Base-by-base conservation (phyloP, 2,797 vertebrate genomes). In the Gephyroberyx darwinii region DNA sequence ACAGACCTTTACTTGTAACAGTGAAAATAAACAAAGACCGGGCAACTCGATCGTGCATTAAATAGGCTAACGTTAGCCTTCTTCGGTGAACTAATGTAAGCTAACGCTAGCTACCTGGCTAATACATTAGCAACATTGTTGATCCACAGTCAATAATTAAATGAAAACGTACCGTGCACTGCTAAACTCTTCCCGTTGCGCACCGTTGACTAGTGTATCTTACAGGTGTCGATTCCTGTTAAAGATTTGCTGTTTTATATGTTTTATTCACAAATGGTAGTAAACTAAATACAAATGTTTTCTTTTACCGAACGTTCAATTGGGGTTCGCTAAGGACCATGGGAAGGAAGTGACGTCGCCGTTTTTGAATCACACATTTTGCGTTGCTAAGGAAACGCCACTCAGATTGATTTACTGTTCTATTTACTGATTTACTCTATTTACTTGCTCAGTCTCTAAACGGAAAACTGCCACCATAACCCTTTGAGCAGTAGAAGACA, bases 281-380 rank as follows among this genome's bases (percentile, higher is more conserved):
- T 39, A 51, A 39, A 65, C 5, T 71, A 62, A 74, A 69, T 14
- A 70, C 53, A 81, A 90, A 68, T 87, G 80, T 91, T 85, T 86
- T 84, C 77, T 83, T 84, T 80, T 33, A 57, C 78, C 65, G 72
- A 89, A 65, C 71, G 81, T 82, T 92, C 77, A 86, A 86, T 74
- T 77, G 64, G 50, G 45, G 51, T 7, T 81, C 86, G 90, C 91
- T 51, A 91, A 81, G 92, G 74, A 91, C 71, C 87, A 91, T 89
- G 92, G 92, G 91, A 89, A 84, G 9, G 0, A 0, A 0, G 69
- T 90, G 88, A 92, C 90, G 87, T 93, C 77, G 17, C 71, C 2
- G 6, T 31, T 90, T 93, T 93, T 92, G 90, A 93, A 93, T 88
- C 81, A 57, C 80, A 86, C 88, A 80, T 71, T 84, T 62, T 16